A percentile compares a stretch with the other conserved stretches of the same genome.
These are phyloP conservation scores for Podocnemis expansa DNA, from an alignment of 2,113 vertebrate species.

Conservation along the genomic window DNA sequence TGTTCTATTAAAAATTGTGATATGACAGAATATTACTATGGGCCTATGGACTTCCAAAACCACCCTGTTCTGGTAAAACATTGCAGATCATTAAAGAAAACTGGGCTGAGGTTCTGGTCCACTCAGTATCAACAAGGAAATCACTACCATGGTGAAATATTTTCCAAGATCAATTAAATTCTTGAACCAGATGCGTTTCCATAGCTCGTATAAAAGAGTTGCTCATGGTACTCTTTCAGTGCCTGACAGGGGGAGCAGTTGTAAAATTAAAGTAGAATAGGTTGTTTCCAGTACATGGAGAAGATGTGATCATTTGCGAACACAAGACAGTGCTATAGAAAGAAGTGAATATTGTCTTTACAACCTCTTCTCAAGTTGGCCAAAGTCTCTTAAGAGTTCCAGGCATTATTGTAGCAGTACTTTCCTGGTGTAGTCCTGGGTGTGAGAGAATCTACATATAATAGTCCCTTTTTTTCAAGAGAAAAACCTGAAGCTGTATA, in stretches of 20 bases:
- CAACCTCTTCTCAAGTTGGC: background rate
- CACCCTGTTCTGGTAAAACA: fast-evolving
- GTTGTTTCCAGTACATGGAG: fast-evolving
- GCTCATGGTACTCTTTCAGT: too few relatives aligned
- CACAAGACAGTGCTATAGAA: background rate
- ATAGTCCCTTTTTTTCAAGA: background rate
- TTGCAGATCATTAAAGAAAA: background rate
- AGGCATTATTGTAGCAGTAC: background rate
- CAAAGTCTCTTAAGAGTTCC: too few relatives aligned
- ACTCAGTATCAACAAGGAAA: fast-evolving
- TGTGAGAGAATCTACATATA: background rate
- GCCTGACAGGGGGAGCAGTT: background rate
- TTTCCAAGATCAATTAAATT: too few relatives aligned
- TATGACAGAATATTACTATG: fast-evolving
- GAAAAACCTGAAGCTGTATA: background rate
- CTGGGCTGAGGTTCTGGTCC: background rate
- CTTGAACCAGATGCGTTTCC: too few relatives aligned
- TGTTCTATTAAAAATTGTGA: fast-evolving
- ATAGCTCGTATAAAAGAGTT: too few relatives aligned
- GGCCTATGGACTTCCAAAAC: background rate
- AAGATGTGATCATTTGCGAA: background rate
- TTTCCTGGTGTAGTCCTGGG: background rate
- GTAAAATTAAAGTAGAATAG: fast-evolving
- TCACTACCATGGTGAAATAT: fast-evolving
- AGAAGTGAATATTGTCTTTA: background rate